Evolutionary conservation across 1,140 invertebrate species (phyloP).

Genomic region (Drosophila lowei): DNA sequence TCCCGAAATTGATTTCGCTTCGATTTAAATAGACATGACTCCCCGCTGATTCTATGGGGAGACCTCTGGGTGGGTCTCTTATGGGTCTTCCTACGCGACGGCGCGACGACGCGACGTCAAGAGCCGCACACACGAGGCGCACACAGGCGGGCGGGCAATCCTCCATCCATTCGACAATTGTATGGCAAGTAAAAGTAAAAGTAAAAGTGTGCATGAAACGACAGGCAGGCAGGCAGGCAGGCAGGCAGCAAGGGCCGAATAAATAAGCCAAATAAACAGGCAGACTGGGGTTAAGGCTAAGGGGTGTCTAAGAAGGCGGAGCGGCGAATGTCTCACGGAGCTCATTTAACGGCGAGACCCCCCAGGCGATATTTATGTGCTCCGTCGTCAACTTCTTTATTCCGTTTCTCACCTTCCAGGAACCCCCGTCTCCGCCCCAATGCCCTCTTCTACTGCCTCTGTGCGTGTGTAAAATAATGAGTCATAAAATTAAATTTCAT

Average conservation of each 20-base stretch:
- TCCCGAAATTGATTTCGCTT: constrained; percentile 74
- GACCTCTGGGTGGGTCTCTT: background rate
- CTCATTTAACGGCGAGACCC: constrained; percentile 59
- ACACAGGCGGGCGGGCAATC: constrained; percentile 13
- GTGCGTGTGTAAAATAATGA: constrained; percentile 65
- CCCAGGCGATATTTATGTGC: constrained; percentile 49
- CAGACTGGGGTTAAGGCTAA: no score
- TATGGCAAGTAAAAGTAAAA: constrained; percentile 68
- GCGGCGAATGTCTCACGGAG: constrained; percentile 60
- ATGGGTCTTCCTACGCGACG: no score
- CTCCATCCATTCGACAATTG: constrained; percentile 46
- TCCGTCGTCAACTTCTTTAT: background rate
- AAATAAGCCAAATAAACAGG: constrained; percentile 75
- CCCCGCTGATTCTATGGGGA: constrained; percentile 24
- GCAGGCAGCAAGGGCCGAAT: constrained; percentile 50
- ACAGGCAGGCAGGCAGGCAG: constrained; percentile 25
- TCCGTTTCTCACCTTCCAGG: constrained; percentile 1
- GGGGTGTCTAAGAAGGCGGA: constrained; percentile 27
- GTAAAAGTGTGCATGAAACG: constrained; percentile 66
- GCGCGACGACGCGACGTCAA: constrained; percentile 26
- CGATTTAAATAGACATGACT: constrained; percentile 73
- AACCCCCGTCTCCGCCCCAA: background rate
- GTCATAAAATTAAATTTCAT: constrained; percentile 76
- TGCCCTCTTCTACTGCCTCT: background rate
- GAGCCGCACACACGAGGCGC: constrained; percentile 32